Base-by-base conservation (phyloP, 2,113 vertebrate species). In the Podarcis cretensis region DNA sequence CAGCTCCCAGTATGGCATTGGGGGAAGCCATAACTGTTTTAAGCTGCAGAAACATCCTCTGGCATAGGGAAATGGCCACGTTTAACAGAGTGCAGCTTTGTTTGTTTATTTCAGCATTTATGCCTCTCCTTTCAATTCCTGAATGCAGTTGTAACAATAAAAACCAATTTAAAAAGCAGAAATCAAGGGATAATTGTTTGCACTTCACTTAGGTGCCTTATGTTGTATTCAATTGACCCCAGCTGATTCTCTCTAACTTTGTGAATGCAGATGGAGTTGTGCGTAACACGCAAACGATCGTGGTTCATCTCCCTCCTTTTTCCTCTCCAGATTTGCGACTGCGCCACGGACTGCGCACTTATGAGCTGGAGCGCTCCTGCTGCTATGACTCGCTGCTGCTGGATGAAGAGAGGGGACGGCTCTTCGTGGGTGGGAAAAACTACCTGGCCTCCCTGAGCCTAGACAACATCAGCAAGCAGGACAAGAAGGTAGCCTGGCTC, bases 351-450 rank as follows among this genome's bases (percentile, higher is more conserved):
- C 97, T 99, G 54, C 97, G 95, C 21, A 97, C 97, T 6, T 99
- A 98, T 48, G 94, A 97, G 16, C 94, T 98, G 92, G 98, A 98
- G 35, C 98, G 98, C 1, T 98, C 98, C 0, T 99, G 98, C 96
- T 99, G 98, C 95, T 99, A 98, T 0, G 97, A 98, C 43, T 95
- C 97, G 18, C 95, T 99, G 95, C 96, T 99, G 85, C 90, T 99
- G 95, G 99, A 99, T 0, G 99, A 99, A 94, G 99, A 99, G 89
- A 96, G 98, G 0, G 98, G 99, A 0, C 97, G 98, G 8, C 97
- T 99, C 59, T 99, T 99, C 0, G 98, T 98, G 0, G 99, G 99
- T 0, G 98, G 98, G 0, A 97, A 98, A 95, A 99, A 99, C 95
- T 98, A 98, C 66, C 96, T 99, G 93, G 96, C 98, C 81, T 99